Evolutionary conservation across 2,888 invertebrate species (phyloP), one percentile per base, ranked within the genome.

Genomic region (Hyalella azteca): DNA sequence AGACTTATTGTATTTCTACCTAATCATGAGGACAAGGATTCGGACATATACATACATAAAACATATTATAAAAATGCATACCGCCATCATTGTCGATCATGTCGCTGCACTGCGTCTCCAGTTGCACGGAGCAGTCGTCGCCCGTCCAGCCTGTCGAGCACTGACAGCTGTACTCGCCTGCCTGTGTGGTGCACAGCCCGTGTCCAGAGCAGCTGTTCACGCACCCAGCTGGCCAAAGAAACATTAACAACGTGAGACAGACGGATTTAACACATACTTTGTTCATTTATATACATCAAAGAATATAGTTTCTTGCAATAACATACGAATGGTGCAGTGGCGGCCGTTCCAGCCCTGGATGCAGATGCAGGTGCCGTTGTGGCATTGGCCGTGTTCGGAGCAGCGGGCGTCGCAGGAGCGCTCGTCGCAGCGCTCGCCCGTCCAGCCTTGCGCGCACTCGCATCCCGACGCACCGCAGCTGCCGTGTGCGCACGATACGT

Each of bases 11-110:
- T n/a, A n/a, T n/a, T n/a, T n/a, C n/a, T n/a, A n/a, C n/a, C n/a
- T n/a, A n/a, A n/a, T n/a, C n/a, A n/a, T n/a, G n/a, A n/a, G n/a
- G n/a, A n/a, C n/a, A n/a, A n/a, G n/a, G n/a, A n/a, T n/a, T n/a
- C n/a, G n/a, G n/a, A n/a, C n/a, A n/a, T n/a, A n/a, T n/a, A n/a
- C n/a, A n/a, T n/a, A n/a, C n/a, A n/a, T n/a, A n/a, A n/a, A n/a
- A n/a, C n/a, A n/a, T n/a, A n/a, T n/a, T n/a, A n/a, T n/a, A n/a
- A n/a, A n/a, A n/a, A n/a, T n/a, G n/a, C 91, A 91, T 91, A 98
- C 98, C 98, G 90, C 94, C 93, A 90, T 99, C 99, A 89, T 99
- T 98, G 89, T 99, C 99, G 86, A 93, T 91, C 87, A 94, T 94
- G 89, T 99, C 98, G 88, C 93, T 93, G 90, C 99, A 99, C 86